These are phyloP conservation scores for Rhadinocentrus ornatus DNA, from an alignment of 2,797 vertebrate species.

Conservation along the genomic window DNA sequence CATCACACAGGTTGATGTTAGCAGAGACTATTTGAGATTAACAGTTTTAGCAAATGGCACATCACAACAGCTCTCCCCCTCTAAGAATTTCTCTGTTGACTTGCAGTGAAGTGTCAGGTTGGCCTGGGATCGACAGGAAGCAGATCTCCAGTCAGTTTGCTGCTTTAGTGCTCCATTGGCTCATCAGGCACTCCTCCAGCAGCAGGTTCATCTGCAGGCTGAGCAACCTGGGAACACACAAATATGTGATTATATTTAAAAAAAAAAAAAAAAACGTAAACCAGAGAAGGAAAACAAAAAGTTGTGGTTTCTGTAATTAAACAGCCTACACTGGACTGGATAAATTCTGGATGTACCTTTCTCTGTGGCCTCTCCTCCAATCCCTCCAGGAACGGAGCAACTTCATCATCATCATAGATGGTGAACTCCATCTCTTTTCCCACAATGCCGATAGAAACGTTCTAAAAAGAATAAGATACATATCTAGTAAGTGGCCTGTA, in stretches of 20 bases:
- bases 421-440: slow-evolving; percentile 96
- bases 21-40: slow-evolving; percentile 54
- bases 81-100: slow-evolving; percentile 20
- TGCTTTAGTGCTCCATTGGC: slow-evolving; percentile 93
- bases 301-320: not conserved
- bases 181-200: slow-evolving; percentile 87
- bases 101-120: slow-evolving; percentile 35
- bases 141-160: not conserved
- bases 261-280: not conserved
- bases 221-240: slow-evolving; percentile 77
- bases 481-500: not conserved
- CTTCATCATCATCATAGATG: slow-evolving; percentile 96
- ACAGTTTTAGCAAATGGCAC: slow-evolving; percentile 66
- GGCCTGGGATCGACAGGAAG: slow-evolving; percentile 28
- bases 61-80: slow-evolving; percentile 28
- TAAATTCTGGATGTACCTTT: slow-evolving; percentile 77
- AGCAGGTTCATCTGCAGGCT: slow-evolving; percentile 86
- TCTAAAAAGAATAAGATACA: slow-evolving; percentile 73
- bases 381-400: slow-evolving; percentile 93
- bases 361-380: slow-evolving; percentile 97
- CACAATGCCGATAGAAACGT: slow-evolving; percentile 97
- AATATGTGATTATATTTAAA: not conserved
- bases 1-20: slow-evolving; percentile 57
- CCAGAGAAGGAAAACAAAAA: not conserved
- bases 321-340: not conserved